A percentile compares a stretch with the other conserved stretches of the same genome.
Conservation (phyloP, 2,888 invertebrate species). For the Callyntrura sp. region DNA sequence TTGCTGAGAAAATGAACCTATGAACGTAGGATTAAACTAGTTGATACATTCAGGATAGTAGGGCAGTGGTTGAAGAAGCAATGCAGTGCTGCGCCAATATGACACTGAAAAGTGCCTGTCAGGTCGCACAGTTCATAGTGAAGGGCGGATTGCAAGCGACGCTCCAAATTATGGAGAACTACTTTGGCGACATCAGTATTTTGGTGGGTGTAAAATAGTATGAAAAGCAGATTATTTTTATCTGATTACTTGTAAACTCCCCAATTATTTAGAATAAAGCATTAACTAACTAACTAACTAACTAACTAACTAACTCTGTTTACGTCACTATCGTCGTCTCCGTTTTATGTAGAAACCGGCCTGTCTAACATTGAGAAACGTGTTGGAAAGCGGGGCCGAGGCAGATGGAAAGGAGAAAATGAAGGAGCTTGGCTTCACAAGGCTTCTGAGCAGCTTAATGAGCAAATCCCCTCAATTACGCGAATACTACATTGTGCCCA, state of each 20-base stretch:
- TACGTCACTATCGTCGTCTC: too few relatives aligned
- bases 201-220: constrained; percentile 38
- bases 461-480: constrained; percentile 70
- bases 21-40: too few relatives aligned
- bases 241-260: too few relatives aligned
- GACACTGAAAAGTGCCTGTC: constrained; percentile 77
- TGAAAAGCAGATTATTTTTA: too few relatives aligned
- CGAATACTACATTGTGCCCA: constrained; percentile 78
- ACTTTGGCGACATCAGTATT: constrained; percentile 53
- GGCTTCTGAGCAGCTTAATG: constrained; percentile 68
- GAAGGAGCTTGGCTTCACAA: constrained; percentile 27
- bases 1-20: too few relatives aligned
- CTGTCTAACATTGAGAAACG: constrained; percentile 79
- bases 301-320: too few relatives aligned
- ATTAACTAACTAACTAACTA: too few relatives aligned
- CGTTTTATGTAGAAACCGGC: constrained; percentile 83
- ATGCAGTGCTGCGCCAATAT: constrained; percentile 80
- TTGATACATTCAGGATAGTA: too few relatives aligned
- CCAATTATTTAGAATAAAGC: not conserved
- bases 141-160: constrained; percentile 73
- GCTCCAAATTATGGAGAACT: constrained; percentile 72
- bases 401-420: constrained; percentile 72
- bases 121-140: constrained; percentile 75
- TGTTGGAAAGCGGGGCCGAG: constrained; percentile 78
- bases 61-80: constrained; percentile 76